Conservation (phyloP, 2,113 vertebrate species). For the Pagrus major region DNA sequence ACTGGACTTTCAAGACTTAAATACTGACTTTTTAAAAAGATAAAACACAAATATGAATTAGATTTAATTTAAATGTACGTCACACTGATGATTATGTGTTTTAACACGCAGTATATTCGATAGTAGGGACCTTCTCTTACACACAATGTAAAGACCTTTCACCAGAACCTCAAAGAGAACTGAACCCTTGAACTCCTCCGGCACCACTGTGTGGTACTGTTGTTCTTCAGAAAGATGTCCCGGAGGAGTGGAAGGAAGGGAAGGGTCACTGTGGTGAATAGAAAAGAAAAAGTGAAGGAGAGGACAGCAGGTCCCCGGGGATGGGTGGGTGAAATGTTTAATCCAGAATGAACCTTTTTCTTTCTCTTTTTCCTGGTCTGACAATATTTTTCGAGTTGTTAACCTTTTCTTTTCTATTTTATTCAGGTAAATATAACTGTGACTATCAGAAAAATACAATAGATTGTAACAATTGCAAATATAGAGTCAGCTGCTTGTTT, state of each 20-base stretch:
- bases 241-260: conserved; percentile 54
- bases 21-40: neutral
- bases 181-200: conserved; percentile 1
- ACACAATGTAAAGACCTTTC: neutral
- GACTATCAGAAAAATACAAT: neutral
- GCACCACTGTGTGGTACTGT: conserved; percentile 5
- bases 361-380: conserved; percentile 15
- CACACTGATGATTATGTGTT: neutral
- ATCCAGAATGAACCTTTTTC: conserved; percentile 1
- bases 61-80: neutral
- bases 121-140: neutral
- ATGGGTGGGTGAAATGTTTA: neutral
- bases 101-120: neutral
- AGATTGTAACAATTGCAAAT: too few species aligned
- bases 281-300: conserved; percentile 30
- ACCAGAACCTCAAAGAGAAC: conserved; percentile 5
- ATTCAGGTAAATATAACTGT: neutral
- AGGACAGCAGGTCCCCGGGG: conserved; percentile 4
- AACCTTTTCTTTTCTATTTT: neutral
- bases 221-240: conserved; percentile 41
- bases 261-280: conserved; percentile 37
- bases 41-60: neutral
- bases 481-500: neutral
- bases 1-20: neutral
- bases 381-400: neutral